These are phyloP conservation scores for Anthoptus insignis DNA, from an alignment of 2,888 invertebrate genomes.

Conservation along the genomic window DNA sequence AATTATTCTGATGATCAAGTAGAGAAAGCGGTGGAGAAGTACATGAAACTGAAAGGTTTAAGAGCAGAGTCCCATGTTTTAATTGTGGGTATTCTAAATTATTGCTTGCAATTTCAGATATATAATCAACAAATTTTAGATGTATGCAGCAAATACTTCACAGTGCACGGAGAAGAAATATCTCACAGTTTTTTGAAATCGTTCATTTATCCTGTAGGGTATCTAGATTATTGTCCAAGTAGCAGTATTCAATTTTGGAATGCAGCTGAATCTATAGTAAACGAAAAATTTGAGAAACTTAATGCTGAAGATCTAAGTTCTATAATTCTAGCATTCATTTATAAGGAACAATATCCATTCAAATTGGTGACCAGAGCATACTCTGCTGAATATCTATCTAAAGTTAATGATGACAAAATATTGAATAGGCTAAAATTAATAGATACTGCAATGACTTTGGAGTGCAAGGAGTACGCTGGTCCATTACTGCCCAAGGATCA, in stretches of 20 bases:
- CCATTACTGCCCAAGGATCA: conserved; percentile 86
- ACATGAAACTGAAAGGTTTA: conserved; percentile 83
- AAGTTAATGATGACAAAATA: conserved; percentile 75
- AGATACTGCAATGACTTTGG: conserved; percentile 89
- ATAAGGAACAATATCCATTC: conserved; percentile 87
- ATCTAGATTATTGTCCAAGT: conserved; percentile 85
- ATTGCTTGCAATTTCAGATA: conserved; percentile 87
- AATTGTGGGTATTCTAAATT: conserved; percentile 88
- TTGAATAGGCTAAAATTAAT: conserved; percentile 87
- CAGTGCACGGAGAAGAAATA: conserved; percentile 74
- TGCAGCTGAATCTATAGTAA: conserved; percentile 82
- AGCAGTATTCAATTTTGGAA: conserved; percentile 86
- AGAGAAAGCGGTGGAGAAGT: conserved; percentile 88
- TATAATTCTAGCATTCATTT: conserved; percentile 88
- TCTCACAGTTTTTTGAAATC: conserved; percentile 85
- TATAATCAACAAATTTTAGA: conserved; percentile 86
- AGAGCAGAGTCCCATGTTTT: conserved; percentile 83
- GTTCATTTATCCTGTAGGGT: conserved; percentile 88
- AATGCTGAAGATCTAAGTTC: conserved; percentile 86
- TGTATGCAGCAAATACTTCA: conserved; percentile 86
- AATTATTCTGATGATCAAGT: conserved; percentile 86
- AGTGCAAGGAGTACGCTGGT: conserved; percentile 86
- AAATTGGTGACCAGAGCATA: conserved; percentile 87
- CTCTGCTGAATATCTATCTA: conserved; percentile 87
- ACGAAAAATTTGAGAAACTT: conserved; percentile 86